phyloP scores from a whole-genome alignment of 2,888 invertebrate genomes.

The Bruchidius siliquastri region DNA sequence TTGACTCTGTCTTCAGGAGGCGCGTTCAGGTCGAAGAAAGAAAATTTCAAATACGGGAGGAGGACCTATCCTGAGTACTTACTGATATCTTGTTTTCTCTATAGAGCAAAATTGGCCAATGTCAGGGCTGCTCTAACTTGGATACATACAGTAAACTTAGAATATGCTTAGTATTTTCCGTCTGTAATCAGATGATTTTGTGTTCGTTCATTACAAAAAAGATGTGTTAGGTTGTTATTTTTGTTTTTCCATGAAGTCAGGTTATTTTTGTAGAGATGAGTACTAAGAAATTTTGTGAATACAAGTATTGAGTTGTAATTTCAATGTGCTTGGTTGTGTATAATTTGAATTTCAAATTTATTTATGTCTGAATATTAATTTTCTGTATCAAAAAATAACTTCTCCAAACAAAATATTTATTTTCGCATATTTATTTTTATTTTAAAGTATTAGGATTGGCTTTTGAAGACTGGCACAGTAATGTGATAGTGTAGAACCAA shows the following conservation, averaged over 20 bases:
- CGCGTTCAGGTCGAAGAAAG: conserved; percentile 1
- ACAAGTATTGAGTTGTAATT: too few species aligned
- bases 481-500: background rate
- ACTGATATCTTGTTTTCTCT: conserved; percentile 65
- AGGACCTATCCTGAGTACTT: conserved; percentile 68
- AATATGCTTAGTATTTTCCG: background rate
- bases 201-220: too few species aligned
- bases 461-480: background rate
- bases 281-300: too few species aligned
- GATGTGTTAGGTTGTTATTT: background rate
- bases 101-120: conserved; percentile 57
- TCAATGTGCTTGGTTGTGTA: too few species aligned
- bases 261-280: background rate
- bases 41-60: conserved; percentile 41
- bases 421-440: background rate
- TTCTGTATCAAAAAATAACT: background rate
- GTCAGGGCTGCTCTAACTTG: conserved; percentile 60
- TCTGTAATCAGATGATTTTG: background rate
- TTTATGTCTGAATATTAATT: background rate
- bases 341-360: background rate
- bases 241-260: background rate
- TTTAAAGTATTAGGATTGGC: background rate
- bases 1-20: conserved; percentile 21
- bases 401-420: background rate
- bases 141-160: conserved; percentile 51